Percentiles rank a stretch among this genome's conserved stretches.
phyloP scores from a whole-genome alignment of 1,140 invertebrate genomes.

The Cyclargus thomasi region DNA sequence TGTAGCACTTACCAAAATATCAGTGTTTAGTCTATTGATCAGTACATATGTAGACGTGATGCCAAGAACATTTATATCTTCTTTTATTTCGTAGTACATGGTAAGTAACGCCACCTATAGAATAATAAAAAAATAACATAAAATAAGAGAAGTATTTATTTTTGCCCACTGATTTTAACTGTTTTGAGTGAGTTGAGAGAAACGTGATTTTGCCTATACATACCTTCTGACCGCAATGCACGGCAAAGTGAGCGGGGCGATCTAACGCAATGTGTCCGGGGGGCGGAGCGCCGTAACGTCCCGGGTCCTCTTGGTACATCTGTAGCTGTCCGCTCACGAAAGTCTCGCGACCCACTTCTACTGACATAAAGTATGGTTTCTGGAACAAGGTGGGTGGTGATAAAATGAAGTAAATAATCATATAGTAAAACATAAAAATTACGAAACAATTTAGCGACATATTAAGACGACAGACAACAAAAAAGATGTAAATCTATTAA shows the following conservation, averaged over 20 bases:
- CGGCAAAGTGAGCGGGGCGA: conserved; percentile 34
- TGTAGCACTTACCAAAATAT: conserved; percentile 42
- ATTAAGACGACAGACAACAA: too few species aligned
- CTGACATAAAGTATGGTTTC: conserved; percentile 61
- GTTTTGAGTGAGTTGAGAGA: too few species aligned
- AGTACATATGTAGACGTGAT: conserved; percentile 44
- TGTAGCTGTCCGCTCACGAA: conserved; percentile 48
- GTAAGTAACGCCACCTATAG: conserved; percentile 50
- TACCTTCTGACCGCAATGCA: conserved; percentile 56
- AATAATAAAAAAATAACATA: conserved; percentile 18
- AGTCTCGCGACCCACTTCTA: conserved; percentile 50
- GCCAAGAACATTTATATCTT: conserved; percentile 55
- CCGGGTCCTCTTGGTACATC: conserved; percentile 37
- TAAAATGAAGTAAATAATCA: neutral
- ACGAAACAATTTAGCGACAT: too few species aligned
- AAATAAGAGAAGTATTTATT: too few species aligned
- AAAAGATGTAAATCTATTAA: too few species aligned
- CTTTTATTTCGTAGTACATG: conserved; percentile 52
- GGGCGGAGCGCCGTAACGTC: conserved; percentile 41
- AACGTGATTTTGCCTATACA: too few species aligned
- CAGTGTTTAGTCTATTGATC: conserved; percentile 41
- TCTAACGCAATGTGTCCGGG: conserved; percentile 39
- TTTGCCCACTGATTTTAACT: too few species aligned
- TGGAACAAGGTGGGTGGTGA: conserved; percentile 19
- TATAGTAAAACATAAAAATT: too few species aligned